Conservation (phyloP, 2,797 vertebrate species). For the Antennarius maculatus region DNA sequence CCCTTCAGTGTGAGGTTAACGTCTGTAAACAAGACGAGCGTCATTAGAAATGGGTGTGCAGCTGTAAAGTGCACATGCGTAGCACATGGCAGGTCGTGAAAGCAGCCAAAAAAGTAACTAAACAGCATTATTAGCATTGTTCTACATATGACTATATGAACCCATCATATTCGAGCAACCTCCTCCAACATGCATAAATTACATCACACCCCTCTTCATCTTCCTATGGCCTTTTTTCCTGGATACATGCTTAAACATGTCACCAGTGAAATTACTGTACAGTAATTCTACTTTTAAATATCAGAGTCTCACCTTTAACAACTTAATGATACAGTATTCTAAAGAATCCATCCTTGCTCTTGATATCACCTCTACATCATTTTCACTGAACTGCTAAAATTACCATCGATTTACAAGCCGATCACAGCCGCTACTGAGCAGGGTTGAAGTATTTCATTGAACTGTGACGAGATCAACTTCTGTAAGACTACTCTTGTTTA, state of each 20-base stretch:
- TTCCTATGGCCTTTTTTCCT: neutral
- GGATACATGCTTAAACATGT: neutral
- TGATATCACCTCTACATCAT: slow-evolving; percentile 3
- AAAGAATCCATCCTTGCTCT: neutral
- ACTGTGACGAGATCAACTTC: neutral
- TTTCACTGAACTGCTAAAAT: slow-evolving; percentile 19
- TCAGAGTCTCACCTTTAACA: neutral
- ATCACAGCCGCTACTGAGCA: slow-evolving; percentile 20
- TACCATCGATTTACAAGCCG: slow-evolving; percentile 2
- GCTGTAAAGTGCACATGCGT: slow-evolving; percentile 66
- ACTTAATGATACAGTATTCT: neutral
- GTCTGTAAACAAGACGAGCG: slow-evolving; percentile 31
- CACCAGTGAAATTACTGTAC: neutral
- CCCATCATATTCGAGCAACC: slow-evolving; percentile 29
- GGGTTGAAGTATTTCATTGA: neutral
- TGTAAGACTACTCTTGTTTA: slow-evolving; percentile 37
- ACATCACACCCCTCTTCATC: slow-evolving; percentile 18
- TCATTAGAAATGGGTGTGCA: slow-evolving; percentile 36
- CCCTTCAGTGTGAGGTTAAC: slow-evolving; percentile 59
- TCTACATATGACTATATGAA: slow-evolving; percentile 36
- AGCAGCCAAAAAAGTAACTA: slow-evolving; percentile 39
- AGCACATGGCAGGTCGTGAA: slow-evolving; percentile 53
- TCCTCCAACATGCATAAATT: slow-evolving; percentile 25
- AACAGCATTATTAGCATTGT: slow-evolving; percentile 31
- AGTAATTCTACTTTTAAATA: neutral